These are phyloP conservation scores for Lepus americanus DNA, from an alignment of 2,113 vertebrate species.

Conservation along the genomic window DNA sequence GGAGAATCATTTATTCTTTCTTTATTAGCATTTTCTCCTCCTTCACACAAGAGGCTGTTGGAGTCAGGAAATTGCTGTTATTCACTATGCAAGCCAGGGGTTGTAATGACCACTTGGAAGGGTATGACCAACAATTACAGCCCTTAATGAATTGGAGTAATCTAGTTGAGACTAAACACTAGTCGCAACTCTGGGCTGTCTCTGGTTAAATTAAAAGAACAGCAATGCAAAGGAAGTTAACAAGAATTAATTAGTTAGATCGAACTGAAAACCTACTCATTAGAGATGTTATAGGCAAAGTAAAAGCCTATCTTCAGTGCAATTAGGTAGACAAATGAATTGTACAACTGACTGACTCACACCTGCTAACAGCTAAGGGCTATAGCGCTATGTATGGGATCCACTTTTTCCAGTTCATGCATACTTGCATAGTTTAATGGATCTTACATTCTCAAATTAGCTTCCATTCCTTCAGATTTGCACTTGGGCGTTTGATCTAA, in stretches of 20 bases:
- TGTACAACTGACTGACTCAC: constrained; percentile 93
- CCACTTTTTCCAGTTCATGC: constrained; percentile 93
- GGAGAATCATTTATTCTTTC: constrained; percentile 91
- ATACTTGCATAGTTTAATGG: constrained; percentile 93
- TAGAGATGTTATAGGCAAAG: constrained; percentile 94
- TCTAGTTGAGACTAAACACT: constrained; percentile 92
- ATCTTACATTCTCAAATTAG: constrained; percentile 88
- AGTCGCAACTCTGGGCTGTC: constrained; percentile 90
- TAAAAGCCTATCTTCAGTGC: constrained; percentile 93
- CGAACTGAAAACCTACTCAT: constrained; percentile 93
- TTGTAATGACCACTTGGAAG: constrained; percentile 93
- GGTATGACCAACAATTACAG: constrained; percentile 93
- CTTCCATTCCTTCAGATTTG: constrained; percentile 87
- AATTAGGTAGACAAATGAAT: constrained; percentile 97
- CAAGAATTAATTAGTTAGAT: constrained; percentile 96
- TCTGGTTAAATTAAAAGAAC: constrained; percentile 93
- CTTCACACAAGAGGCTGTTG: constrained; percentile 90
- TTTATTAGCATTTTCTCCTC: constrained; percentile 93
- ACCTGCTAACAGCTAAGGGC: constrained; percentile 93
- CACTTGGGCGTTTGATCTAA: constrained; percentile 85
- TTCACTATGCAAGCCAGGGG: constrained; percentile 92
- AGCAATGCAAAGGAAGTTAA: constrained; percentile 92
- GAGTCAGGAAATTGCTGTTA: constrained; percentile 93
- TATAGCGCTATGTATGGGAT: constrained; percentile 88
- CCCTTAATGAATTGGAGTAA: constrained; percentile 92